Percentiles rank a stretch among this genome's conserved stretches.
These are phyloP conservation scores for Chlorops oryzae DNA, from an alignment of 1,140 invertebrate genomes.

Conservation along the genomic window DNA sequence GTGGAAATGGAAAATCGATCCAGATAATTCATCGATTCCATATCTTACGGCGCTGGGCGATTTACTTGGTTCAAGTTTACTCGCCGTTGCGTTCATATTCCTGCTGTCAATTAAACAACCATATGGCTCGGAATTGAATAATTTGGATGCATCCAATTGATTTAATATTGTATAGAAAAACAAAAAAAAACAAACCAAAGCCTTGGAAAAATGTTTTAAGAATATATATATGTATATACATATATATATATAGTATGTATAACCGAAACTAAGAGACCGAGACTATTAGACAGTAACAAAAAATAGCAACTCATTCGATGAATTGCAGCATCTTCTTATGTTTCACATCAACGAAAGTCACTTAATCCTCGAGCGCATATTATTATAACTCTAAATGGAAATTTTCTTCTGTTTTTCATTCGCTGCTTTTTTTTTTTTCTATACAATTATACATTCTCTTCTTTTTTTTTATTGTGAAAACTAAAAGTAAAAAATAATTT, in stretches of 20 bases:
- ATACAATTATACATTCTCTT: no score
- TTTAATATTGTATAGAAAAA: slow-evolving; percentile 3
- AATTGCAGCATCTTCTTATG: no score
- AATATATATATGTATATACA: not conserved
- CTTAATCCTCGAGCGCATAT: no score
- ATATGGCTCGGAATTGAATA: slow-evolving; percentile 48
- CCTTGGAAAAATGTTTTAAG: not conserved
- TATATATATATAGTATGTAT: no score
- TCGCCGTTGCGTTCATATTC: slow-evolving; percentile 78
- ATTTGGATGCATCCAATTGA: slow-evolving; percentile 38
- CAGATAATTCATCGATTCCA: slow-evolving; percentile 95
- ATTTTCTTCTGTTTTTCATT: no score
- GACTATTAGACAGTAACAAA: not conserved
- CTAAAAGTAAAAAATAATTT: no score
- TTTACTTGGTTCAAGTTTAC: slow-evolving; percentile 79
- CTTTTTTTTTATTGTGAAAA: no score
- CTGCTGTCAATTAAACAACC: slow-evolving; percentile 61
- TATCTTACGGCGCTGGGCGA: slow-evolving; percentile 93
- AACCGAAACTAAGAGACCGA: not conserved
- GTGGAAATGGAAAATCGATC: slow-evolving; percentile 87
- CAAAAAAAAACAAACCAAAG: not conserved
- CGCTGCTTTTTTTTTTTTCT: no score
- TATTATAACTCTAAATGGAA: no score
- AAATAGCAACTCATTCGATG: not conserved
- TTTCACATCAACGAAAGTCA: no score